Conservation (phyloP, 2,113 vertebrate genomes). For the Tonatia bakeri region DNA sequence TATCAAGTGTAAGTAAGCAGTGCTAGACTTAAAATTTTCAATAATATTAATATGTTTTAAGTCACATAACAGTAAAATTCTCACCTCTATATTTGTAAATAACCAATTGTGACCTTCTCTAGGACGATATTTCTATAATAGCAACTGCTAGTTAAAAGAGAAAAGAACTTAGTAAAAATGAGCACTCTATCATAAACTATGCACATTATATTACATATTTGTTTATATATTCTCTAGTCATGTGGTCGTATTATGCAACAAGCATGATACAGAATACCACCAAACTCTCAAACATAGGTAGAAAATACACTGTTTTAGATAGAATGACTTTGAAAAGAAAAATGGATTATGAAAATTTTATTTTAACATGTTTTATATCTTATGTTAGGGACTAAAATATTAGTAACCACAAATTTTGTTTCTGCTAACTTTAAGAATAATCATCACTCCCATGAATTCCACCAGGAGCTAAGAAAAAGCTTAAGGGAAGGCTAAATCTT, state of each 20-base stretch:
- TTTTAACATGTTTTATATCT: background rate
- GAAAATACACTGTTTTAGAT: background rate
- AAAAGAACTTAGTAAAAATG: constrained; percentile 7
- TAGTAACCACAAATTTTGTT: background rate
- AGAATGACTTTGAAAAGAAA: background rate
- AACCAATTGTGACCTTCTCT: background rate
- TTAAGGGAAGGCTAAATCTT: constrained; percentile 13
- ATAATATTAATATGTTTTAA: constrained; percentile 18
- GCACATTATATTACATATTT: background rate
- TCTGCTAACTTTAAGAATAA: background rate
- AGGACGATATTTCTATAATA: background rate
- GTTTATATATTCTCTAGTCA: background rate
- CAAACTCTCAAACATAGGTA: background rate
- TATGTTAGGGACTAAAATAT: background rate
- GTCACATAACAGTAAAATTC: constrained; percentile 12
- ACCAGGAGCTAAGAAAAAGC: background rate
- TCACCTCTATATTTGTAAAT: background rate
- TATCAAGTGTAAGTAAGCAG: background rate
- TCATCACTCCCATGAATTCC: background rate
- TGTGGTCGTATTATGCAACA: background rate
- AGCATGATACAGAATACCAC: background rate
- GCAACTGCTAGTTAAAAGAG: background rate
- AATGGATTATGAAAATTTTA: background rate
- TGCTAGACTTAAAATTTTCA: constrained; percentile 8
- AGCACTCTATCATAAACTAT: background rate